Conservation (phyloP, 1,140 invertebrate genomes). For the Lepidurus arcticus region DNA sequence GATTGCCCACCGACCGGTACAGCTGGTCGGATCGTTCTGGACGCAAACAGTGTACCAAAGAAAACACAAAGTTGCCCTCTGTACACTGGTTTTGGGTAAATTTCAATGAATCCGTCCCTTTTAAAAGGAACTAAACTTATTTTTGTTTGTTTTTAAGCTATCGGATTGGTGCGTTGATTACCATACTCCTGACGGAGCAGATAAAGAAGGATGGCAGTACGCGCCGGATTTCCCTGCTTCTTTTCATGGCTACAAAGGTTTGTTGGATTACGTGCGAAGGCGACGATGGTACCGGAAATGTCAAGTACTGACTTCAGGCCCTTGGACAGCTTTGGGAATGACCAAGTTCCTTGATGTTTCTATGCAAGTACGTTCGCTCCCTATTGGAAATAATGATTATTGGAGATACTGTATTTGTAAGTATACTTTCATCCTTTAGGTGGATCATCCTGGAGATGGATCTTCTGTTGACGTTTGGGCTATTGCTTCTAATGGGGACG, state of each 20-base stretch:
- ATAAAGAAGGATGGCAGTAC: constrained; percentile 89
- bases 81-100: constrained; percentile 81
- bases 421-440: background rate
- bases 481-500: constrained; percentile 72
- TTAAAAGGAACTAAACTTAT: constrained; percentile 25
- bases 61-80: constrained; percentile 75
- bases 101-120: background rate
- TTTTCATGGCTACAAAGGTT: constrained; percentile 75
- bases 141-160: constrained; percentile 49
- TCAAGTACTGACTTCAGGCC: constrained; percentile 71
- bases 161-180: constrained; percentile 87
- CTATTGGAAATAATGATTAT: too few species aligned
- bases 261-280: constrained; percentile 81
- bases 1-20: constrained; percentile 72
- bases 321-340: constrained; percentile 77
- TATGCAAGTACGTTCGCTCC: constrained; percentile 54
- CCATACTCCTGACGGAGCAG: constrained; percentile 77
- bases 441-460: constrained; percentile 43
- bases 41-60: constrained; percentile 69
- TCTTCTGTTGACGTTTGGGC: constrained; percentile 62
- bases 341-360: constrained; percentile 75
- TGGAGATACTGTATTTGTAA: too few species aligned
- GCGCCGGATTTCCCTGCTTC: constrained; percentile 80
- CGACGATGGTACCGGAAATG: constrained; percentile 78
- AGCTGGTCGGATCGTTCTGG: constrained; percentile 79